phyloP scores from a whole-genome alignment of 37 sponge, comb jelly and placozoan genomes.

The Ephydatia muelleri region DNA sequence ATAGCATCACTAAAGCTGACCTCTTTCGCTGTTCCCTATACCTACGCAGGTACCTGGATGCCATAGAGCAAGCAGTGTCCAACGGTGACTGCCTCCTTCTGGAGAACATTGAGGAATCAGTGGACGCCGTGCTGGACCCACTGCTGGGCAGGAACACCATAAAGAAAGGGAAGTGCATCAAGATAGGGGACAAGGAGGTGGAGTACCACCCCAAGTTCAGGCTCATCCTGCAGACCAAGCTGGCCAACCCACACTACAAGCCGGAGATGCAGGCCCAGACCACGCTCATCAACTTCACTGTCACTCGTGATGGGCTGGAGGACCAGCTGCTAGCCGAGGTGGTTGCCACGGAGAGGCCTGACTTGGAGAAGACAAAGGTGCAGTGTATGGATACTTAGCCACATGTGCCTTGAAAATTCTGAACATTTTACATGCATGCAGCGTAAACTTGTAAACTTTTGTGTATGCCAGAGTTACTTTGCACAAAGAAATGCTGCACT shows the following conservation, averaged over 20 bases:
- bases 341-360: slow-evolving; percentile 95
- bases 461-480: no score
- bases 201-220: slow-evolving; percentile 90
- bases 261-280: slow-evolving; percentile 99
- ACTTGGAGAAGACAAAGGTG: slow-evolving; percentile 85
- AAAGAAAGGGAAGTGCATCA: slow-evolving; percentile 98
- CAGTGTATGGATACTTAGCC: no score
- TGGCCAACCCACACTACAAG: slow-evolving; percentile 99
- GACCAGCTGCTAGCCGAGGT: slow-evolving; percentile 99
- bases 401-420: no score
- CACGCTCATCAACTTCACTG: slow-evolving; percentile 98
- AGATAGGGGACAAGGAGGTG: slow-evolving; percentile 99
- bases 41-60: slow-evolving; percentile 93
- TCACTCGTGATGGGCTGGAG: slow-evolving; percentile 95
- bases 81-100: slow-evolving; percentile 90
- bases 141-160: slow-evolving; percentile 96
- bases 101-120: slow-evolving; percentile 95
- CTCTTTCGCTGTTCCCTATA: no score
- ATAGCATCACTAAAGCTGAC: no score
- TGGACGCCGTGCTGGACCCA: slow-evolving; percentile 95
- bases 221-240: slow-evolving; percentile 84
- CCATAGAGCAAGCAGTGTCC: slow-evolving; percentile 94
- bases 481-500: no score
- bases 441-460: no score
- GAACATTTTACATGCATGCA: no score